phyloP scores from a whole-genome alignment of 2,888 invertebrate genomes.

The Andricus quercusramuli region DNA sequence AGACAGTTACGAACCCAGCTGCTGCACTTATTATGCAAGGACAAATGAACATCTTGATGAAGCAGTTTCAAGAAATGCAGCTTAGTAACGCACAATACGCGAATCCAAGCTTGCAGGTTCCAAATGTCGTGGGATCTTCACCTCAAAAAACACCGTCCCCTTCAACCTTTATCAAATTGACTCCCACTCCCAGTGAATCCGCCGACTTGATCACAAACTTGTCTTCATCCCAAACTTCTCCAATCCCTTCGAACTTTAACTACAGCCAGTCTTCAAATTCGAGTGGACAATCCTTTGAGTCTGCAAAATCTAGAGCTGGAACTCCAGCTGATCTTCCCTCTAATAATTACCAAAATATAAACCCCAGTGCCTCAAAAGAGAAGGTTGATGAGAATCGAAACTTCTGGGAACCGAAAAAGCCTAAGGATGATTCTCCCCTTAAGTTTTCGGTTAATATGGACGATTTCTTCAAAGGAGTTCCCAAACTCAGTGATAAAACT shows the following conservation, averaged over 20 bases:
- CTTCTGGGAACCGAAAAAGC: not conserved
- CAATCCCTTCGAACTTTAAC: not conserved
- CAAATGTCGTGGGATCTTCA: not conserved
- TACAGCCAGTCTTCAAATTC: not conserved
- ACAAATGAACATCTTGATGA: not conserved
- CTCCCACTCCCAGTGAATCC: not conserved
- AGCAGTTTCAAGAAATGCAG: not conserved
- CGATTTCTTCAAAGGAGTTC: not conserved
- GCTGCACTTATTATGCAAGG: not conserved
- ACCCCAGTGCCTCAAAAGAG: not conserved
- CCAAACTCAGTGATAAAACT: constrained; percentile 16
- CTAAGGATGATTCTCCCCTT: not conserved
- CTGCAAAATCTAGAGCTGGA: not conserved
- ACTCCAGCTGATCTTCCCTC: not conserved
- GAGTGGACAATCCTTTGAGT: not conserved
- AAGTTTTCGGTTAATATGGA: not conserved
- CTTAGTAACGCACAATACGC: not conserved
- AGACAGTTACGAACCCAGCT: not conserved
- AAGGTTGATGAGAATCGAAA: not conserved
- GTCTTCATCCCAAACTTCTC: not conserved
- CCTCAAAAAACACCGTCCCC: not conserved
- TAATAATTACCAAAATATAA: not conserved
- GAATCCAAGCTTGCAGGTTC: not conserved
- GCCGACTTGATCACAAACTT: no score
- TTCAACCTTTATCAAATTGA: not conserved